Percentiles rank a stretch among this genome's conserved stretches.
Evolutionary conservation across 2,113 vertebrate genomes (phyloP).

Genomic region (Sylvia atricapilla): DNA sequence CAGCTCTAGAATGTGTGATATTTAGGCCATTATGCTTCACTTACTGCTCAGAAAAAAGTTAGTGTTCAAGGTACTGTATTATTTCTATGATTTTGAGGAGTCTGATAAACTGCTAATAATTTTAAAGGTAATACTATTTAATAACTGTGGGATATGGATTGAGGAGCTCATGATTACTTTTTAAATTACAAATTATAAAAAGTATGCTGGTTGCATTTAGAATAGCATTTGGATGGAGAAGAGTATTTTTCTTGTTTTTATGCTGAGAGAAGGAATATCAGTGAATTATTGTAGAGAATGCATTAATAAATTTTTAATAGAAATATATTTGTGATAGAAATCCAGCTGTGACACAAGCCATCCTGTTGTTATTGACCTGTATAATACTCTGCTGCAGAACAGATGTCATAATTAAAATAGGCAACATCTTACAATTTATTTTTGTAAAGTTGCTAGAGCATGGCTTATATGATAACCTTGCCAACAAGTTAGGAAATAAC

Average conservation of each 20-base stretch:
- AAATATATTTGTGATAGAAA: neutral
- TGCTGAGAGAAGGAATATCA: neutral
- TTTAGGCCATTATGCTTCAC: neutral
- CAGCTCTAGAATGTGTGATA: neutral
- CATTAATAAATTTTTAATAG: neutral
- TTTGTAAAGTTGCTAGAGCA: neutral
- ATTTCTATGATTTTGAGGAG: neutral
- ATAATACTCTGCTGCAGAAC: neutral
- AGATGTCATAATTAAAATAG: constrained; percentile 15
- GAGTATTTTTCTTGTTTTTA: neutral
- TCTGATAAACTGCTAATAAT: neutral
- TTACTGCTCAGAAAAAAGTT: neutral
- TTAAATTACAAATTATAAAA: neutral
- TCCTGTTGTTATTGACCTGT: neutral
- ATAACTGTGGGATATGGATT: neutral
- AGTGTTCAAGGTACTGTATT: neutral
- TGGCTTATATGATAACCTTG: neutral
- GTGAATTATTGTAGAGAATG: neutral
- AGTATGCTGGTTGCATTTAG: neutral
- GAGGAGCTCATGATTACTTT: neutral
- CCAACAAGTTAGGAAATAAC: neutral
- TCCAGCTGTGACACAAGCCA: neutral
- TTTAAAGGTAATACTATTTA: neutral
- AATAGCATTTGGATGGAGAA: neutral
- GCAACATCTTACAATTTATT: neutral